Evolutionary conservation across 2,888 invertebrate species (phyloP).

Genomic region (Coenonympha glycerion): DNA sequence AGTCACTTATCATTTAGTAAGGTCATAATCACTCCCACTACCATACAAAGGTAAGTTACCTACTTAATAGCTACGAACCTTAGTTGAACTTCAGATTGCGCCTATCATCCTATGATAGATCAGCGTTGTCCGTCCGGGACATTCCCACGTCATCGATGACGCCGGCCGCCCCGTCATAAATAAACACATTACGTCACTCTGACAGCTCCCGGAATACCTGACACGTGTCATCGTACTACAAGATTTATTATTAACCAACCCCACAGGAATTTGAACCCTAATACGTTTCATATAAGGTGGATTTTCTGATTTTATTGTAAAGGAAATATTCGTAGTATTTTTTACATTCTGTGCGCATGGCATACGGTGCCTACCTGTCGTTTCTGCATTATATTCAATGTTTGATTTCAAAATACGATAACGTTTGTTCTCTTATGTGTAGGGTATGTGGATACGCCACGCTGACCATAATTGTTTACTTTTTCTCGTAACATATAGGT

Average conservation of each 20-base stretch:
- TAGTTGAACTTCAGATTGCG: too few relatives aligned
- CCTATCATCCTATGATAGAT: constrained; percentile 27
- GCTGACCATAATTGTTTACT: background rate
- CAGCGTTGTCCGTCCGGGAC: constrained; percentile 20
- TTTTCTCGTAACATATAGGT: background rate
- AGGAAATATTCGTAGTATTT: constrained; percentile 31
- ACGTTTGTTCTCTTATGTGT: constrained; percentile 25
- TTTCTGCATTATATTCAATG: constrained; percentile 49
- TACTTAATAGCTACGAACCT: background rate
- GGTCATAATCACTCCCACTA: background rate
- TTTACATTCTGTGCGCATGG: constrained; percentile 33
- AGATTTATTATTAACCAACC: constrained; percentile 37
- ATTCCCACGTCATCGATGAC: constrained; percentile 56
- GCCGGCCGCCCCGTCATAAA: constrained; percentile 49
- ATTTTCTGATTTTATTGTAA: constrained; percentile 21
- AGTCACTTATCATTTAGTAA: too few relatives aligned
- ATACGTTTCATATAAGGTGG: constrained; percentile 13
- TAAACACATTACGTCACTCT: constrained; percentile 64
- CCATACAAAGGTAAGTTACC: background rate
- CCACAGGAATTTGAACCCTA: constrained; percentile 27
- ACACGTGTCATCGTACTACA: constrained; percentile 56
- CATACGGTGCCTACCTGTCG: constrained; percentile 51
- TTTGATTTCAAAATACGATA: constrained; percentile 51
- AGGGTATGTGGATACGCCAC: constrained; percentile 22
- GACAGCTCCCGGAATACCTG: constrained; percentile 62